Evolutionary conservation across 2,797 vertebrate species (phyloP), one percentile per base, ranked within the genome.

Genomic region (Sciaenops ocellatus): DNA sequence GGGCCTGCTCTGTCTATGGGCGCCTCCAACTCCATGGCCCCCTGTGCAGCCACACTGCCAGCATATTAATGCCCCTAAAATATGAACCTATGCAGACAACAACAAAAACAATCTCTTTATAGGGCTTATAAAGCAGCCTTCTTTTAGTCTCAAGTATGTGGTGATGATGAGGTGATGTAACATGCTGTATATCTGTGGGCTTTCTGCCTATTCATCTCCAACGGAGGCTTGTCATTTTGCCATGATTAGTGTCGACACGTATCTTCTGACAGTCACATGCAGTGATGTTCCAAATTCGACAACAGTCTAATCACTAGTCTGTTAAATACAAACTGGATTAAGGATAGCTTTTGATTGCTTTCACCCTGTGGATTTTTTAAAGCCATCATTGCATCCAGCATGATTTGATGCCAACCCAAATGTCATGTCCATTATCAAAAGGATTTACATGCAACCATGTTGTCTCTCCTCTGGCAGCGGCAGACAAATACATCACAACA

Each of bases 361-460:
- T 68, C 48, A 54, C 47, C 48, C n/a, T 46, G 51, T 55, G 59
- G 24, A 18, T 64, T 73, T 67, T 67, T 65, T 69, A 4, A 60
- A 59, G 78, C 20, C 50, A 38, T 63, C 69, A 47, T 28, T 64
- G 46, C 65, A 73, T 59, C 55, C 61, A 74, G 46, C 46, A 9
- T 52, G 54, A 80, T 76, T 73, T 59, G 61, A 76, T 64, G 70
- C 26, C 16, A 69, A 55, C 28, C 52, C 59, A 63, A 73, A 82
- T 79, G 71, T 67, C 70, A 82, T 59, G 34, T 69, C 62, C 59
- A 65, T 80, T 69, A 70, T 41, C n/a, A 64, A 69, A 65, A 70
- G 60, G 78, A 86, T 89, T 88, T 79, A 69, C 76, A 76, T 22
- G 65, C 76, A 70, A 59, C 78, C 81, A 76, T 51, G 54, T 72